Base-by-base conservation (phyloP, 2,797 vertebrate genomes). In the Sebastes iracundus region DNA sequence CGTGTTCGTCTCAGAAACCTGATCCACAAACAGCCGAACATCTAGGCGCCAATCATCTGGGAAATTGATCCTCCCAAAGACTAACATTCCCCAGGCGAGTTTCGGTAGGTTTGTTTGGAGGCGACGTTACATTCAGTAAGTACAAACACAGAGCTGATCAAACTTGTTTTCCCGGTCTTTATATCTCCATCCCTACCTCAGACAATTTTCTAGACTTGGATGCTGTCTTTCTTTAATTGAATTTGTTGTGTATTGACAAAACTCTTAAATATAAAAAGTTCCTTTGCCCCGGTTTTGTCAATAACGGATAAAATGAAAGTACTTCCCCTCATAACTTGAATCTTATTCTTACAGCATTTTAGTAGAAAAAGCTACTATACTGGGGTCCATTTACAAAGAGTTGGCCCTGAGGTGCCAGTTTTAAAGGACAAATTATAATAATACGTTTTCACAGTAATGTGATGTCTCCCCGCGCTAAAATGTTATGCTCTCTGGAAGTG, bases 1-100 rank as follows among this genome's bases (percentile, higher is more conserved):
- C 20, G 5, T 13, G 10, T 56, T 77, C 8, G 55, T 83, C 85
- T 82, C 83, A 77, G 77, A 62, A 3, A 64, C 56, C 64, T 80
- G 83, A 85, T 89, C 84, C 80, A 80, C 87, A 91, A 86, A 88
- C 79, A 84, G 38, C 67, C 4, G 6, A 70, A 72, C 78, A 76
- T 33, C 75, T 77, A 23, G 38, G 66, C 65, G 30, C 30, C 83
- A 23, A 79, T 85, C 88, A 84, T 79, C 74, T 87, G 84, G 67
- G 74, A 92, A 90, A 87, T 86, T 81, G 84, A 77, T 87, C 46
- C 72, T 70, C n/a, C 58, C 42, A 35, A 80, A 85, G 72, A 63
- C 70, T 13, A 80, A 82, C 83, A 81, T 60, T 53, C 80, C 52
- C 60, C n/a, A 10, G 23, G 11, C 30, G 2, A 8, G 35, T 67